Conservation (phyloP, 1,140 invertebrate species). For the Leptinotarsa texana region DNA sequence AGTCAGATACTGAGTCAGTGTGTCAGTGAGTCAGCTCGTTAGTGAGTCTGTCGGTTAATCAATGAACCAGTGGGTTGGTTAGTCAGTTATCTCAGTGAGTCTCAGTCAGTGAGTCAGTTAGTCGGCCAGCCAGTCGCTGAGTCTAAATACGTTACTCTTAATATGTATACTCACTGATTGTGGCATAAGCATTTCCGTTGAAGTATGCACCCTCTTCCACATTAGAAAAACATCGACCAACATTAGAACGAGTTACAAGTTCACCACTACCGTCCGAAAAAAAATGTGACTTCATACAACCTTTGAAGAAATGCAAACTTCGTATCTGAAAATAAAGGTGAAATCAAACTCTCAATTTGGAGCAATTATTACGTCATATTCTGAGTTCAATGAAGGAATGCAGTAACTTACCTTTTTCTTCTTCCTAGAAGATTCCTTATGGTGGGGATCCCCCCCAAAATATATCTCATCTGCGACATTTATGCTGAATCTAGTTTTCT, state of each 20-base stretch:
- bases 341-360: too few relatives aligned
- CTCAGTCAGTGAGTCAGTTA: too few relatives aligned
- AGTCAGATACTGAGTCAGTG: too few relatives aligned
- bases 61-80: too few relatives aligned
- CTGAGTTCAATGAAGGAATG: too few relatives aligned
- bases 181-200: constrained; percentile 77
- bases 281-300: constrained; percentile 80
- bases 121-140: too few relatives aligned
- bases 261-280: constrained; percentile 64
- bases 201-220: constrained; percentile 88
- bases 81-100: too few relatives aligned
- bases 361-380: too few relatives aligned
- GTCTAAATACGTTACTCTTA: too few relatives aligned
- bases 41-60: too few relatives aligned
- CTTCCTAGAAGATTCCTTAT: constrained; percentile 36
- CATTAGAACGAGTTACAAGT: constrained; percentile 64
- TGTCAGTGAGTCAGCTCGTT: too few relatives aligned
- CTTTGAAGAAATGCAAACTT: constrained; percentile 73
- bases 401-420: constrained; percentile 33
- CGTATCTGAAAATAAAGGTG: not conserved
- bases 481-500: constrained; percentile 64
- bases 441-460: constrained; percentile 76
- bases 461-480: constrained; percentile 70
- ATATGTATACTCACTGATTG: constrained; percentile 69
- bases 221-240: constrained; percentile 84